Percentiles rank a stretch among this genome's conserved stretches.
phyloP scores from a whole-genome alignment of 2,797 vertebrate species.

The Balearica regulorum region DNA sequence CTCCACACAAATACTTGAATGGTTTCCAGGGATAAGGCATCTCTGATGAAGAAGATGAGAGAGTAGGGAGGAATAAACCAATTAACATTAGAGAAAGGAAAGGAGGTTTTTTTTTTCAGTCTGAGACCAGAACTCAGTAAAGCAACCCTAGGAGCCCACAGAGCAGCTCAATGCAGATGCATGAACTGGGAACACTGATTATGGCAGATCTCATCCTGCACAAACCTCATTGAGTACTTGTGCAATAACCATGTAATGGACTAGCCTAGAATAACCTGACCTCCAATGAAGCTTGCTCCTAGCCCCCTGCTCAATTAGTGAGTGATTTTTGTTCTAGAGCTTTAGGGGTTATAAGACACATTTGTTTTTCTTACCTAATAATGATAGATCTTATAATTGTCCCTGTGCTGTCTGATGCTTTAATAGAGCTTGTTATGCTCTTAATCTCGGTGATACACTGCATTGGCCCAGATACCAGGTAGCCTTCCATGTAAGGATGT shows the following conservation, averaged over 20 bases:
- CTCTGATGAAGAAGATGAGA: not conserved
- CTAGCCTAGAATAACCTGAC: not conserved
- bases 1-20: not conserved
- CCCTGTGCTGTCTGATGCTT: not conserved
- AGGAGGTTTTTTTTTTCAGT: not conserved
- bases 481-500: not conserved
- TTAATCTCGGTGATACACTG: not conserved
- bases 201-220: not conserved
- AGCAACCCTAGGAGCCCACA: not conserved
- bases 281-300: not conserved
- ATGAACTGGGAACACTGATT: not conserved
- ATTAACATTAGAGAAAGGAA: not conserved
- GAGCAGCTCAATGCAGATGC: not conserved
- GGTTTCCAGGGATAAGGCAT: not conserved
- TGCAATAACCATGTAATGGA: not conserved
- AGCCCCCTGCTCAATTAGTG: not conserved
- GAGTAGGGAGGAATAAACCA: not conserved
- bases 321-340: conserved; percentile 15
- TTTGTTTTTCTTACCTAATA: conserved; percentile 36
- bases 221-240: not conserved
- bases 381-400: conserved; percentile 10
- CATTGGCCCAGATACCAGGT: not conserved
- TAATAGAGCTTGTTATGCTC: not conserved
- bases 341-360: conserved; percentile 8
- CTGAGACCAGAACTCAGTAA: not conserved